These are phyloP conservation scores for Trematomus loennbergii DNA, from an alignment of 2,113 vertebrate genomes.

Conservation along the genomic window DNA sequence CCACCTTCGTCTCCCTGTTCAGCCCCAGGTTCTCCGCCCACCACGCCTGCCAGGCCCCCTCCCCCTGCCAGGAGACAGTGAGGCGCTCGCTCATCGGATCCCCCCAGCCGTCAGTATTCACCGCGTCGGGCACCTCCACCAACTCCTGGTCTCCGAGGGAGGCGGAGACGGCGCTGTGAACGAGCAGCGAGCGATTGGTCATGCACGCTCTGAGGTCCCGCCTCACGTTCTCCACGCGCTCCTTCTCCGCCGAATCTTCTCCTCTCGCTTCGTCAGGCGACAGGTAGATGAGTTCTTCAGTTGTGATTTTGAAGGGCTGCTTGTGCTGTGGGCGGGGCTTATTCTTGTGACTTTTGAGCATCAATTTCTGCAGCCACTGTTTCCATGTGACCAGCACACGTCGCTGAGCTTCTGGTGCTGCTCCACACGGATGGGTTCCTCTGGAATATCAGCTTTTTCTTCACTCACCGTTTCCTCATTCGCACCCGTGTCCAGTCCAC, in stretches of 20 bases:
- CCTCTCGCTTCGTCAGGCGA: rapidly evolving
- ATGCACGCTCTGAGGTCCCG: conserved; percentile 69
- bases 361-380: conserved; percentile 76
- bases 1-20: conserved; percentile 42
- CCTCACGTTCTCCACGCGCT: conserved; percentile 24
- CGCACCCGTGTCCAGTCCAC: rapidly evolving
- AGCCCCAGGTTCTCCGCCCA: conserved; percentile 83
- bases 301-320: conserved; percentile 3
- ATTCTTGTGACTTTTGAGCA: background rate
- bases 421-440: background rate
- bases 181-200: conserved; percentile 69
- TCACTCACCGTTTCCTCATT: background rate
- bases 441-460: background rate
- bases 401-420: conserved; percentile 29
- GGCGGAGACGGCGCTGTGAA: conserved; percentile 22
- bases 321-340: rapidly evolving
- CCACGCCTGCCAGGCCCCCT: conserved; percentile 78
- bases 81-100: conserved; percentile 86
- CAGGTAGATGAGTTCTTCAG: conserved; percentile 4
- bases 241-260: background rate
- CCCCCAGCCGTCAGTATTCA: conserved; percentile 43
- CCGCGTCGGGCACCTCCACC: conserved; percentile 8
- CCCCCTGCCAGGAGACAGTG: conserved; percentile 84
- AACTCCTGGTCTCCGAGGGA: background rate
- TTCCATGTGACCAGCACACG: conserved; percentile 64